Conservation (phyloP, 2,888 invertebrate genomes). For the Chaetogeoica ovagalla region DNA sequence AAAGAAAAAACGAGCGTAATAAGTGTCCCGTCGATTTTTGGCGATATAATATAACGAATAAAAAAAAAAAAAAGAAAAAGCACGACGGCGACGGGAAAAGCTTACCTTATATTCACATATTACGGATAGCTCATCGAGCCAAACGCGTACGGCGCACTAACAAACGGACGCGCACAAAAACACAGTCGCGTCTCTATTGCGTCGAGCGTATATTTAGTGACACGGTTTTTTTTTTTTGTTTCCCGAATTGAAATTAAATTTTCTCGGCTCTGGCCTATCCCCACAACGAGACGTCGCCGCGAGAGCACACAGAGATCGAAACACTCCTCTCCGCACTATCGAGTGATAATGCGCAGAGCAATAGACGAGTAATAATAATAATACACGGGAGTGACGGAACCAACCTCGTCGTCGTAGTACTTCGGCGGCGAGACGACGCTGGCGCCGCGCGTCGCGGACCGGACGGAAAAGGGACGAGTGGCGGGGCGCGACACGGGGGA, state of each 20-base stretch:
- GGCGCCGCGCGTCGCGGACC: not conserved
- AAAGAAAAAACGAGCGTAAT: too few species aligned
- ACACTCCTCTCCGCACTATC: conserved; percentile 20
- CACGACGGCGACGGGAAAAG: not conserved
- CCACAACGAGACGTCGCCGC: conserved; percentile 27
- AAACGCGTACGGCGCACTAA: conserved; percentile 45
- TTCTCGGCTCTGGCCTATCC: conserved; percentile 48
- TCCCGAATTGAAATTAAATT: conserved; percentile 42
- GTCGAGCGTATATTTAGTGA: conserved; percentile 49
- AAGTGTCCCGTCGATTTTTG: not conserved
- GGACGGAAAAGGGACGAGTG: not conserved
- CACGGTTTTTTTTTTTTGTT: conserved; percentile 20
- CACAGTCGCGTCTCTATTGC: conserved; percentile 41
- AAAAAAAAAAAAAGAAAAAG: not conserved
- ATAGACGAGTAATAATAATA: not conserved
- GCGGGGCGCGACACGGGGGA: not conserved
- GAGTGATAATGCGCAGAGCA: conserved; percentile 1
- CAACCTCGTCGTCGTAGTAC: too few species aligned
- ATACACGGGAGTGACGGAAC: conserved; percentile 11
- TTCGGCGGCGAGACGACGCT: conserved; percentile 18
- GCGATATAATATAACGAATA: not conserved
- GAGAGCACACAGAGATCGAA: conserved; percentile 29
- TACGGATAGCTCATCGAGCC: conserved; percentile 29
- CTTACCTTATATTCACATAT: conserved; percentile 48
- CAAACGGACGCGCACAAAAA: conserved; percentile 31